phyloP scores from a whole-genome alignment of 2,113 vertebrate species.

The Macquaria ambigua region DNA sequence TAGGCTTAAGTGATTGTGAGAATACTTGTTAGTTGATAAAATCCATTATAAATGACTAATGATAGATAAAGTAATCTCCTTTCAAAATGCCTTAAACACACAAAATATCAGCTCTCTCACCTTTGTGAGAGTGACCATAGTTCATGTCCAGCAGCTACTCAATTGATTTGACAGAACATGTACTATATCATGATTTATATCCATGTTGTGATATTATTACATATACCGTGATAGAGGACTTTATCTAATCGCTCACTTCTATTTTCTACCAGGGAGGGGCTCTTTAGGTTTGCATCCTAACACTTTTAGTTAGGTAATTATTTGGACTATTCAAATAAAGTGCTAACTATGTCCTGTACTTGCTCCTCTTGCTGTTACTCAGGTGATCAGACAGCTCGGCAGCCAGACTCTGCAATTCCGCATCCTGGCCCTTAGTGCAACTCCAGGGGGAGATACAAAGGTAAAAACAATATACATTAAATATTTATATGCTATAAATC shows the following conservation, averaged over 20 bases:
- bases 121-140: conserved; percentile 45
- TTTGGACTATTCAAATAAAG: not conserved
- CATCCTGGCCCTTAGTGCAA: conserved; percentile 94
- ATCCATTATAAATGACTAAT: not conserved
- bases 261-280: not conserved
- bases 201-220: not conserved
- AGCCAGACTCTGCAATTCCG: conserved; percentile 91
- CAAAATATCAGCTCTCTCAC: conserved; percentile 32
- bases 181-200: not conserved
- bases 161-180: too few relatives aligned
- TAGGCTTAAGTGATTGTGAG: not conserved
- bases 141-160: conserved; percentile 39
- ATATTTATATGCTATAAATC: not conserved
- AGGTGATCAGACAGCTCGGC: conserved; percentile 93
- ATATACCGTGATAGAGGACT: not conserved
- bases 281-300: not conserved
- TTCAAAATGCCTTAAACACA: not conserved
- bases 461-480: conserved; percentile 73
- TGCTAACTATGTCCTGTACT: not conserved
- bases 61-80: not conserved
- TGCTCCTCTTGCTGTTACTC: not conserved
- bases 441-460: conserved; percentile 93
- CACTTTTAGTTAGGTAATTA: not conserved
- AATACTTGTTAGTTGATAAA: not conserved
- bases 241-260: not conserved